These are phyloP conservation scores for Neuroterus valhalla DNA, from an alignment of 1,140 invertebrate species.

Conservation along the genomic window DNA sequence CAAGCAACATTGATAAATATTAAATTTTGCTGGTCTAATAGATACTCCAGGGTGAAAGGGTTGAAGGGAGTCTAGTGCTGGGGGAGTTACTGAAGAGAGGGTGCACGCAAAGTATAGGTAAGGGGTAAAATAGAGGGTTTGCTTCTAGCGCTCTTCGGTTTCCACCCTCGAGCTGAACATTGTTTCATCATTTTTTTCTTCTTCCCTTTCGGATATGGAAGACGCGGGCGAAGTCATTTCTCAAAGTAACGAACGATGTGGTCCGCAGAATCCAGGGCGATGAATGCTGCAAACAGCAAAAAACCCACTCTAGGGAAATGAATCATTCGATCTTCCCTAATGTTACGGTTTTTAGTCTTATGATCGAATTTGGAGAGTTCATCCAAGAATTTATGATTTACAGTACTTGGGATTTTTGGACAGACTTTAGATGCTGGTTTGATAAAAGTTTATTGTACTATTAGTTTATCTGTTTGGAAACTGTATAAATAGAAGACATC, in stretches of 20 bases:
- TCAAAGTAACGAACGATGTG: slow-evolving; percentile 3
- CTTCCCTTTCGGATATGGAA: not conserved
- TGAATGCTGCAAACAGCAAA: not conserved
- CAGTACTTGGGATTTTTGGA: no score
- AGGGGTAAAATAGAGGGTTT: slow-evolving; percentile 10
- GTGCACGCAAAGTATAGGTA: slow-evolving; percentile 19
- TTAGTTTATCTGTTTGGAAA: no score
- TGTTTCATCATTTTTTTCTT: slow-evolving; percentile 12
- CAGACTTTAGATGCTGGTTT: no score
- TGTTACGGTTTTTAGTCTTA: no score
- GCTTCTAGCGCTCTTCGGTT: not conserved
- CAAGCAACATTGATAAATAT: slow-evolving; percentile 10
- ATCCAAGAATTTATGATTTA: no score
- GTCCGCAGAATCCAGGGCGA: not conserved
- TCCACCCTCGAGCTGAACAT: slow-evolving; percentile 14
- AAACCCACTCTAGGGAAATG: no score
- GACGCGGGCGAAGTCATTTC: not conserved
- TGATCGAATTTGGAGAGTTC: no score
- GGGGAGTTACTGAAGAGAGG: slow-evolving; percentile 5
- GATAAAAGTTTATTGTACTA: no score
- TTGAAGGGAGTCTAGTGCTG: not conserved
- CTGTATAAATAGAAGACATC: no score
- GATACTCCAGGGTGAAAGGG: not conserved
- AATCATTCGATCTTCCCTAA: no score
- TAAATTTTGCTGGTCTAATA: slow-evolving; percentile 16